These are phyloP conservation scores for Syngnathus scovelli DNA, from an alignment of 2,113 vertebrate genomes.

Conservation along the genomic window DNA sequence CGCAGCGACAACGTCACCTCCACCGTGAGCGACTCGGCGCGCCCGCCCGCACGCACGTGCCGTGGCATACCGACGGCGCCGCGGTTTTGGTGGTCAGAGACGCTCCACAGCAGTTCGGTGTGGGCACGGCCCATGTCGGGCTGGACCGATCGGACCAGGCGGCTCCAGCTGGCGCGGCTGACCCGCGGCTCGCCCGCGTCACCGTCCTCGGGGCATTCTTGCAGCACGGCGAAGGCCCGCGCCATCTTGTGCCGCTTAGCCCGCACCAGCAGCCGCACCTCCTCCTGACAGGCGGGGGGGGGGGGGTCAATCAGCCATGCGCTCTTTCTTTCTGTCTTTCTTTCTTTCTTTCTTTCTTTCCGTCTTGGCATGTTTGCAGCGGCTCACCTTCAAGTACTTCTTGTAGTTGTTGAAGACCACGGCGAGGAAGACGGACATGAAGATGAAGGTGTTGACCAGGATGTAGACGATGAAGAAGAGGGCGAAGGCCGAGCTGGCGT, in stretches of 20 bases:
- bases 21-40: no score
- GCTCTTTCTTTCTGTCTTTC: no score
- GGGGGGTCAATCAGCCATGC: no score
- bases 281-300: constrained; percentile 71
- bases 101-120: constrained; percentile 80
- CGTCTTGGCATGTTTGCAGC: no score
- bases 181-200: constrained; percentile 66
- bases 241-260: constrained; percentile 87
- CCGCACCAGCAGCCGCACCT: constrained; percentile 83
- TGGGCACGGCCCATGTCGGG: constrained; percentile 78
- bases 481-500: constrained; percentile 76
- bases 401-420: constrained; percentile 96
- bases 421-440: constrained; percentile 94
- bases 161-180: constrained; percentile 76
- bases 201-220: constrained; percentile 68
- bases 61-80: constrained; percentile 73
- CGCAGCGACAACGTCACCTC: no score
- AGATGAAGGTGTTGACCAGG: constrained; percentile 90
- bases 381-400: constrained; percentile 85
- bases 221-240: constrained; percentile 82
- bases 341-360: no score
- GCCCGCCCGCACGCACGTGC: constrained; percentile 19
- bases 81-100: constrained; percentile 74
- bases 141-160: constrained; percentile 74
- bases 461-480: constrained; percentile 88